Evolutionary conservation across 2,797 vertebrate genomes (phyloP), one percentile per base, ranked within the genome.

Genomic region (Sus cebifrons): DNA sequence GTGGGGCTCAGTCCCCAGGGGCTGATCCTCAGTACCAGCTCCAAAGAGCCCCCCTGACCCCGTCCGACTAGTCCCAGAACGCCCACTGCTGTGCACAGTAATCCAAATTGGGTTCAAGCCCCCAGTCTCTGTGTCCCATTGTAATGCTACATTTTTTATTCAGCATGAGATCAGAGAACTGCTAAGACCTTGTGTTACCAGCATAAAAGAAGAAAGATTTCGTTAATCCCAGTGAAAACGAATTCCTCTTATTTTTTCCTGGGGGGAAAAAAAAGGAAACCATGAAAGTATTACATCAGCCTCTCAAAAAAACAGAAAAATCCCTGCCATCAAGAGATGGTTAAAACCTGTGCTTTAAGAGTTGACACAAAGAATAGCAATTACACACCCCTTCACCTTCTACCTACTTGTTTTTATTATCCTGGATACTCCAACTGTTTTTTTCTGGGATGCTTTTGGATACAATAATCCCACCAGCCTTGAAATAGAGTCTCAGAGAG

Each of bases 141-240:
- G 98, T 96, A 95, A 97, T 27, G 79, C 44, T 89, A 12, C 92
- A 97, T 97, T 97, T 98, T 91, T 98, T 96, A 98, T 98, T 98
- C 98, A 97, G 94, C 3, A 0, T 17, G 15, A 78, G 97, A 98
- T 98, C 96, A 96, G 98, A 97, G 95, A 97, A 96, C 96, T 95
- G 97, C 67, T 90, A 96, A 98, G 98, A 97, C 97, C 96, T 98
- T 91, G 9, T 77, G 97, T 97, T 97, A 96, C 96, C 94, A 95
- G 65, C 97, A 98, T 96, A 86, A 98, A 98, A 98, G 98, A 95
- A 93, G 64, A 89, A 92, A 95, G 98, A 97, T 98, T 98, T 97
- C 93, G 78, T 65, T 98, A 98, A 98, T 98, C 98, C 96, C 96
- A 88, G 94, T 81, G 94, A 98, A 98, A 98, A 98, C 73, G 73